Conservation (phyloP, 2,888 invertebrate genomes). For the Ariolimax columbianus region DNA sequence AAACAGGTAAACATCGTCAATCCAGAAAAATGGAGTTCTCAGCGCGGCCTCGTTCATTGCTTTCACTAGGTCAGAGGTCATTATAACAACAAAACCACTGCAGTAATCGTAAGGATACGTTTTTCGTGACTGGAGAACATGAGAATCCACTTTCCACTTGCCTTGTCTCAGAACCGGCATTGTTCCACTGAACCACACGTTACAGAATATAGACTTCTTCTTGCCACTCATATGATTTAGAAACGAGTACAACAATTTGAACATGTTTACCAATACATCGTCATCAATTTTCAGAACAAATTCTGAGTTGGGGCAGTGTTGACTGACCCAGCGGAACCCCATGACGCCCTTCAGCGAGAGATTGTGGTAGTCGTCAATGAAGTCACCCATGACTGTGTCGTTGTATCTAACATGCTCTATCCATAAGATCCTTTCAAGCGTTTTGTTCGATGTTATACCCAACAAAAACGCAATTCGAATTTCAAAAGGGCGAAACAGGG, state of each 20-base stretch:
- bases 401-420: conserved; percentile 63
- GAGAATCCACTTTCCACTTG: conserved; percentile 48
- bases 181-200: conserved; percentile 43
- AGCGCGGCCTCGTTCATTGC: conserved; percentile 46
- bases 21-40: conserved; percentile 54
- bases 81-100: conserved; percentile 51
- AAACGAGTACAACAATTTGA: conserved; percentile 50
- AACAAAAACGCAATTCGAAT: conserved; percentile 51
- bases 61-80: conserved; percentile 49
- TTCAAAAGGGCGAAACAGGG: conserved; percentile 46
- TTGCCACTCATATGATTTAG: conserved; percentile 37
- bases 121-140: conserved; percentile 1
- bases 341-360: conserved; percentile 72
- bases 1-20: conserved; percentile 55
- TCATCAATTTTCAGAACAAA: conserved; percentile 53
- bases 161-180: conserved; percentile 48
- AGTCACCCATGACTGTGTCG: conserved; percentile 70
- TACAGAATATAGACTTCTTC: conserved; percentile 49
- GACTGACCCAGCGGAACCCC: conserved; percentile 56
- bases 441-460: conserved; percentile 30
- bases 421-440: conserved; percentile 61
- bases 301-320: conserved; percentile 45
- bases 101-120: conserved; percentile 53
- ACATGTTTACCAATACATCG: conserved; percentile 51
- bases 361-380: conserved; percentile 68